These are phyloP conservation scores for Machaerirhynchus nigripectus DNA, from an alignment of 2,113 vertebrate species.

Conservation along the genomic window DNA sequence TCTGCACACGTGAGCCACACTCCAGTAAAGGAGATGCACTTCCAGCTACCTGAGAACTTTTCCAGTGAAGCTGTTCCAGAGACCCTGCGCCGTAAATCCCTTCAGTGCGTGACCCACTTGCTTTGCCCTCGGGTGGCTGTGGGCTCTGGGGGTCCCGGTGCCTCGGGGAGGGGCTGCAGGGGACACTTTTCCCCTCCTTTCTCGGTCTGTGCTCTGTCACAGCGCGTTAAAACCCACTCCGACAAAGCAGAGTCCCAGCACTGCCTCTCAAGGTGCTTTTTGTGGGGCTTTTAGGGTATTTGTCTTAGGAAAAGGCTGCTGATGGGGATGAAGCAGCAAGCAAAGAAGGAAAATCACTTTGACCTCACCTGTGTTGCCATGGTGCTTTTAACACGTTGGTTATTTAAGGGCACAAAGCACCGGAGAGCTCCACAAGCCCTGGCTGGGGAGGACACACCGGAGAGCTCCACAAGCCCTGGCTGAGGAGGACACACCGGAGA, in stretches of 20 bases:
- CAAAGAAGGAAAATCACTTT: neutral
- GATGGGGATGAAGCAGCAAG: neutral
- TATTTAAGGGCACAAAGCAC: neutral
- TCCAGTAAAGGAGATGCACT: fast-evolving
- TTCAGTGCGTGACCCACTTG: fast-evolving
- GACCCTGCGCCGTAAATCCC: neutral
- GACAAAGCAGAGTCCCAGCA: neutral
- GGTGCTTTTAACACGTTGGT: neutral
- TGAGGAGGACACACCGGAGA: fast-evolving
- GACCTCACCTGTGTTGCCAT: neutral
- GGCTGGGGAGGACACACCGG: neutral
- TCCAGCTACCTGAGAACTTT: neutral
- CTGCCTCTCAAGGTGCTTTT: neutral
- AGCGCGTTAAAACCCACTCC: neutral
- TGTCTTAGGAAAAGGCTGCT: neutral
- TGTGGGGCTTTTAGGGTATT: neutral
- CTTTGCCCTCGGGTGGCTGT: fast-evolving
- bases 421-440: neutral
- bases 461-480: no score
- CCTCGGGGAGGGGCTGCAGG: neutral
- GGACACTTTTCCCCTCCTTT: neutral
- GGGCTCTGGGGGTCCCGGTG: neutral
- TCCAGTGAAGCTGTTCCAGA: neutral
- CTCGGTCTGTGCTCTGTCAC: neutral
- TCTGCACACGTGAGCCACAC: neutral